Evolutionary conservation across 53 echinoderm and acorn worm species (phyloP).

Genomic region (Holothuria scabra): DNA sequence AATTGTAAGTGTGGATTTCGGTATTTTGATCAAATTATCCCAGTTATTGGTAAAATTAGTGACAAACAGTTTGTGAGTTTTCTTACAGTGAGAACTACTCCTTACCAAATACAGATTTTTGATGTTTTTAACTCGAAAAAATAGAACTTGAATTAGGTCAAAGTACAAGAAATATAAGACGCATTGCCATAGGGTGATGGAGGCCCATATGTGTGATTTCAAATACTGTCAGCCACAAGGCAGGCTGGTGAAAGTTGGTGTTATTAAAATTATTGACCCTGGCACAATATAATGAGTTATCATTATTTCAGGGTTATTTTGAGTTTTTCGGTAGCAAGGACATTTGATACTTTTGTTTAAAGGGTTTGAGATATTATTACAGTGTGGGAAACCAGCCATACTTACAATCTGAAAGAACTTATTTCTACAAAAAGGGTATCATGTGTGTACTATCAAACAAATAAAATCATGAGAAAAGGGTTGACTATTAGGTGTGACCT

Average conservation of each 20-base stretch:
- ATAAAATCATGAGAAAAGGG: no score
- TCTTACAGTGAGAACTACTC: conserved; percentile 27
- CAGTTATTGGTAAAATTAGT: conserved; percentile 51
- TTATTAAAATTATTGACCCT: conserved; percentile 55
- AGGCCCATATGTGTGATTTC: conserved; percentile 50
- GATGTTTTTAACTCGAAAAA: conserved; percentile 44
- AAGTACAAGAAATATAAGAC: conserved; percentile 38
- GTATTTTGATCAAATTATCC: conserved; percentile 59
- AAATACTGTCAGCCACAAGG: conserved; percentile 45
- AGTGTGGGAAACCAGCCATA: conserved; percentile 43
- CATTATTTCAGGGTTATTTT: conserved; percentile 45
- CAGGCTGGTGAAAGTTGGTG: conserved; percentile 37
- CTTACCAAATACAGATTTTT: conserved; percentile 48
- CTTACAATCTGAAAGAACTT: no score
- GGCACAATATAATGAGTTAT: conserved; percentile 51
- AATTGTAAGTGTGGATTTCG: conserved; percentile 53
- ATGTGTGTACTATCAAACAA: no score
- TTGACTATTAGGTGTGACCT: no score
- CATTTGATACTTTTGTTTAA: conserved; percentile 23
- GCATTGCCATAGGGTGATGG: conserved; percentile 37
- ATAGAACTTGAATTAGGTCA: conserved; percentile 56
- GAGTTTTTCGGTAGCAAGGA: conserved; percentile 2
- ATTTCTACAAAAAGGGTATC: no score
- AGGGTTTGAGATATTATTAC: conserved; percentile 16
- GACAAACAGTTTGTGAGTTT: conserved; percentile 45